Conservation (phyloP, 1,140 invertebrate genomes). For the Chymomyza costata region DNA sequence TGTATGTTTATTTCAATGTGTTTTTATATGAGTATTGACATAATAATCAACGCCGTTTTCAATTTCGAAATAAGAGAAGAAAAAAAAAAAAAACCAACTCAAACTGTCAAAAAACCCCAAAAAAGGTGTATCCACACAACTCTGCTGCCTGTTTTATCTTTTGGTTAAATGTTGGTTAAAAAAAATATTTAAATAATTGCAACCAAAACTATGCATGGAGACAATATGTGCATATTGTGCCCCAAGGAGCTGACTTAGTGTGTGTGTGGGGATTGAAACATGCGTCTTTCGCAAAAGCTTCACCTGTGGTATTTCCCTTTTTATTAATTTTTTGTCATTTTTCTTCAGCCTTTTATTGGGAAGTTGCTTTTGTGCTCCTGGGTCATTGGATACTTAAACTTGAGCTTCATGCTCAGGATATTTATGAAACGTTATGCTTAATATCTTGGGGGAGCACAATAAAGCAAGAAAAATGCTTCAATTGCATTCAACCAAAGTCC, state of each 20-base stretch:
- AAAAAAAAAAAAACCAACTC: slow-evolving; percentile 48
- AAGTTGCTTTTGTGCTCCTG: slow-evolving; percentile 3
- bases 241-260: too few species aligned
- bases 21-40: slow-evolving; percentile 68
- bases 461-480: too few species aligned
- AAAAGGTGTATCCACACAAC: slow-evolving; percentile 48
- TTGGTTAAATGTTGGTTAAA: slow-evolving; percentile 51
- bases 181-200: slow-evolving; percentile 68
- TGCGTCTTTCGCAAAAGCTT: slow-evolving; percentile 58
- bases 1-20: slow-evolving; percentile 33
- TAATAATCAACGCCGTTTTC: slow-evolving; percentile 72
- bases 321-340: slow-evolving; percentile 56
- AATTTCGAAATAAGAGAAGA: too few species aligned
- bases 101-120: slow-evolving; percentile 2
- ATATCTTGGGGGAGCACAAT: too few species aligned
- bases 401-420: slow-evolving; percentile 27
- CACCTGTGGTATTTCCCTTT: slow-evolving; percentile 60
- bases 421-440: too few species aligned
- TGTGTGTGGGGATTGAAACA: slow-evolving; percentile 21
- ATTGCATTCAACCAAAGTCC: too few species aligned
- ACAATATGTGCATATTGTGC: slow-evolving; percentile 4
- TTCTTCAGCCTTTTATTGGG: too few species aligned
- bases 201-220: slow-evolving; percentile 3
- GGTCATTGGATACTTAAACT: slow-evolving; percentile 10
- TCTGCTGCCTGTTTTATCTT: slow-evolving; percentile 29